Evolutionary conservation across 2,888 invertebrate genomes (phyloP).

Genomic region (Torymus auratus): DNA sequence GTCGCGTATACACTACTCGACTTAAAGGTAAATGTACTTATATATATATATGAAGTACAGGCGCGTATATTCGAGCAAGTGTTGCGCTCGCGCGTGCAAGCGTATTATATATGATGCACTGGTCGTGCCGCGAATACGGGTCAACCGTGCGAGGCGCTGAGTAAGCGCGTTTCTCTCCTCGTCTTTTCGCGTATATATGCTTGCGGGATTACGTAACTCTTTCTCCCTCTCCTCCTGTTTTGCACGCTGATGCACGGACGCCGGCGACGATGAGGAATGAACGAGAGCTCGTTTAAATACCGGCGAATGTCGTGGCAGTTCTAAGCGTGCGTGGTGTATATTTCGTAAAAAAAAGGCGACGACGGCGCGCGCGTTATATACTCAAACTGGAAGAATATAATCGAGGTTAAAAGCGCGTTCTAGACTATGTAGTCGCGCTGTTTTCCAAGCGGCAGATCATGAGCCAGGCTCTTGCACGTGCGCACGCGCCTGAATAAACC

Average conservation of each 20-base stretch:
- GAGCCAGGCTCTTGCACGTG: conserved; percentile 2
- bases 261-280: background rate
- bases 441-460: too few species aligned
- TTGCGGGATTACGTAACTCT: conserved; percentile 14
- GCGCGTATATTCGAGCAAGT: background rate
- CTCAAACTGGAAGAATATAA: background rate
- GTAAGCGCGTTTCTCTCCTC: background rate
- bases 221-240: background rate
- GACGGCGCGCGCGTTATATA: too few species aligned
- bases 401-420: conserved; percentile 21
- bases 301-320: background rate
- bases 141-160: background rate
- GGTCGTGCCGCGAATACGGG: background rate
- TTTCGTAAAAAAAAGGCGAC: too few species aligned
- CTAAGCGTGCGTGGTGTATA: too few species aligned
- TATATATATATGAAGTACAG: too few species aligned
- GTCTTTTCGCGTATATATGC: background rate
- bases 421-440: background rate
- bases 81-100: background rate
- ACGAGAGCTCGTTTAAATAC: conserved; percentile 29
- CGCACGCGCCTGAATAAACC: conserved; percentile 21
- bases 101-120: conserved; percentile 1
- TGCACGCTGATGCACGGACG: too few species aligned
- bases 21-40: background rate
- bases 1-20: background rate